phyloP scores from a whole-genome alignment of 2,113 vertebrate species.

The Geothlypis trichas region DNA sequence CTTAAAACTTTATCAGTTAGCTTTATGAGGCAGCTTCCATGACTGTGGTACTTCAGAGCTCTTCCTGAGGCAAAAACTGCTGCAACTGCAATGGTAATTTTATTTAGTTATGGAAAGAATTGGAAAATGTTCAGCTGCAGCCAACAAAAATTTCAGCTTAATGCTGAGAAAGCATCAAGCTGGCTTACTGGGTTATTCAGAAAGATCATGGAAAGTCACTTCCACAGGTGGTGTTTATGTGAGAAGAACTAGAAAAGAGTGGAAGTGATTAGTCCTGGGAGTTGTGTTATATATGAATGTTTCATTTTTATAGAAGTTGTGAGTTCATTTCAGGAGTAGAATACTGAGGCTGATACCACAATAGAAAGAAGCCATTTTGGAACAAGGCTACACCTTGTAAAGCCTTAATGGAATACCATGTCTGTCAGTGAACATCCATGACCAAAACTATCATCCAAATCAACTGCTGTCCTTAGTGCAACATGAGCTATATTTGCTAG shows the following conservation, averaged over 20 bases:
- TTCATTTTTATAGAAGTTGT: background rate
- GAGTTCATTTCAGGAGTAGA: background rate
- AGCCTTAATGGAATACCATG: background rate
- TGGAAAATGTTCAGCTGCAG: background rate
- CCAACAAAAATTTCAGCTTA: constrained; percentile 4
- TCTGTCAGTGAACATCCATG: background rate
- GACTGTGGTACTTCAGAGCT: background rate
- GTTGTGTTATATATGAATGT: background rate
- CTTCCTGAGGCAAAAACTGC: background rate
- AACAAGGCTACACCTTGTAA: background rate
- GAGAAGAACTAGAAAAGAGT: background rate
- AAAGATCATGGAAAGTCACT: background rate
- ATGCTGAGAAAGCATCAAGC: background rate
- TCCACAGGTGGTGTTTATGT: background rate
- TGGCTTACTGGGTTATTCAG: background rate
- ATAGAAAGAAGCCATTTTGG: background rate
- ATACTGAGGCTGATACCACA: rapidly evolving
- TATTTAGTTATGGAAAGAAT: background rate
- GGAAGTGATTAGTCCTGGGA: background rate
- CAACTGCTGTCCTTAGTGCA: background rate
- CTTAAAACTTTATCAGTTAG: background rate
- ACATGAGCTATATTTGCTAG: background rate
- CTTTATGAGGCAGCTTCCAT: background rate
- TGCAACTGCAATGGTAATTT: background rate
- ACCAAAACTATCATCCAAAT: background rate